Conservation (phyloP, 2,113 vertebrate genomes). For the Oryzias curvinotus region DNA sequence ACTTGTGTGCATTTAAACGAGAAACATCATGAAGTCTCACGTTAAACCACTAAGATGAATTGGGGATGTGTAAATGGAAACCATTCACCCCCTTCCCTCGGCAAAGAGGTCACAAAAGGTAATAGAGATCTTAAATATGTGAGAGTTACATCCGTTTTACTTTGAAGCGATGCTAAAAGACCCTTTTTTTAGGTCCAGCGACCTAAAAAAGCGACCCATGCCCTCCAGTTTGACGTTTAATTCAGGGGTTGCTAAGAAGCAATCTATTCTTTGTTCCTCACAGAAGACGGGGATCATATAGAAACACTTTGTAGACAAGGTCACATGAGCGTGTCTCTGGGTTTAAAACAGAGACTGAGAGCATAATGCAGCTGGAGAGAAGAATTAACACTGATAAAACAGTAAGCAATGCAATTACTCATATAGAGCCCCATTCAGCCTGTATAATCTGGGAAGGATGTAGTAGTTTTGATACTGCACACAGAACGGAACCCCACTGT, state of each 20-base stretch:
- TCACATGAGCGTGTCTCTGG: constrained; percentile 10
- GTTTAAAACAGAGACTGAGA: constrained; percentile 8
- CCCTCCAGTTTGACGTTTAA: constrained; percentile 57
- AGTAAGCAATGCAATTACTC: constrained; percentile 34
- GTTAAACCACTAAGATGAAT: constrained; percentile 9
- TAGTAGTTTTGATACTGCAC: constrained; percentile 32
- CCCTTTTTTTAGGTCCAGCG: constrained; percentile 35
- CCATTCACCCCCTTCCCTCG: constrained; percentile 7
- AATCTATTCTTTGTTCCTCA: constrained; percentile 23
- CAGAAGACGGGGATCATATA: constrained; percentile 56
- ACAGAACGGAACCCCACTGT: constrained; percentile 29
- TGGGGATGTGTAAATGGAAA: constrained; percentile 11
- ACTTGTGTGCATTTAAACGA: background rate
- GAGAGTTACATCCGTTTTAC: constrained; percentile 26
- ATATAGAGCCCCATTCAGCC: constrained; percentile 55
- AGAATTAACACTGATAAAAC: constrained; percentile 29
- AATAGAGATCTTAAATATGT: constrained; percentile 20
- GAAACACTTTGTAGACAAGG: constrained; percentile 26
- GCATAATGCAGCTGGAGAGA: background rate
- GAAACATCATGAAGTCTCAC: constrained; percentile 1
- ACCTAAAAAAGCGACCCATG: constrained; percentile 32
- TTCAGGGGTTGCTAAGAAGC: constrained; percentile 42
- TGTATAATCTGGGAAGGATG: constrained; percentile 38
- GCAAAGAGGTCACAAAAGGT: constrained; percentile 4
- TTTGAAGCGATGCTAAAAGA: constrained; percentile 45